Evolutionary conservation across 2,888 invertebrate species (phyloP).

Genomic region (Drosophila demipolita): DNA sequence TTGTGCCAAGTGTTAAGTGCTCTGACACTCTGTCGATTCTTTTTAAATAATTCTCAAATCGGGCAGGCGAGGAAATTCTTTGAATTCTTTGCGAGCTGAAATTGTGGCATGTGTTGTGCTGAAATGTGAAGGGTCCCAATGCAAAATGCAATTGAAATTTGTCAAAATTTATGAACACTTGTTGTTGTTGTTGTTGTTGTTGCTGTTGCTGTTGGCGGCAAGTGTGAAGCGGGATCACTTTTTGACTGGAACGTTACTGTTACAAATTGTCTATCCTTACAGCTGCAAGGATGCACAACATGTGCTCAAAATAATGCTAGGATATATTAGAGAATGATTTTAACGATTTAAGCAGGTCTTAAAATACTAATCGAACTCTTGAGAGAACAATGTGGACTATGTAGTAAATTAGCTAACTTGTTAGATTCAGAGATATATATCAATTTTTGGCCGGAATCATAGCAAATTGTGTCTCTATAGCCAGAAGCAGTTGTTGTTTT

Average conservation of each 20-base stretch:
- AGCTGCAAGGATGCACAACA: slow-evolving; percentile 21
- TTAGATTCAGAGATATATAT: background rate
- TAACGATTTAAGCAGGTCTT: background rate
- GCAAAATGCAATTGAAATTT: slow-evolving; percentile 64
- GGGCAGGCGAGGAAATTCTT: slow-evolving; percentile 65
- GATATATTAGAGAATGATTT: background rate
- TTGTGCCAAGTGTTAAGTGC: slow-evolving; percentile 73
- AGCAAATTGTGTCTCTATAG: background rate
- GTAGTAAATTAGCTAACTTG: background rate
- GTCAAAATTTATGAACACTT: slow-evolving; percentile 54
- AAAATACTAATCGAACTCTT: background rate
- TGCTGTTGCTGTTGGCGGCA: slow-evolving; percentile 22
- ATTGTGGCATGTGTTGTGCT: slow-evolving; percentile 55
- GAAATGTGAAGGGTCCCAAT: slow-evolving; percentile 47
- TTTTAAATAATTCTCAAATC: slow-evolving; percentile 20
- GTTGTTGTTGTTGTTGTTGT: slow-evolving; percentile 9
- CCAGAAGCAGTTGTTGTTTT: background rate
- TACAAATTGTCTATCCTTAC: slow-evolving; percentile 62
- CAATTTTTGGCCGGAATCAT: background rate
- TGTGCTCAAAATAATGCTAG: background rate
- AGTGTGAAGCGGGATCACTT: slow-evolving; percentile 54
- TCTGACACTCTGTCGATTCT: slow-evolving; percentile 59
- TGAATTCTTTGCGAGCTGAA: slow-evolving; percentile 55
- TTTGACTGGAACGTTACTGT: slow-evolving; percentile 7
- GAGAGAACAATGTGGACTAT: background rate